Base-by-base conservation (phyloP, 2,888 invertebrate species). In the Hemithea aestivaria region DNA sequence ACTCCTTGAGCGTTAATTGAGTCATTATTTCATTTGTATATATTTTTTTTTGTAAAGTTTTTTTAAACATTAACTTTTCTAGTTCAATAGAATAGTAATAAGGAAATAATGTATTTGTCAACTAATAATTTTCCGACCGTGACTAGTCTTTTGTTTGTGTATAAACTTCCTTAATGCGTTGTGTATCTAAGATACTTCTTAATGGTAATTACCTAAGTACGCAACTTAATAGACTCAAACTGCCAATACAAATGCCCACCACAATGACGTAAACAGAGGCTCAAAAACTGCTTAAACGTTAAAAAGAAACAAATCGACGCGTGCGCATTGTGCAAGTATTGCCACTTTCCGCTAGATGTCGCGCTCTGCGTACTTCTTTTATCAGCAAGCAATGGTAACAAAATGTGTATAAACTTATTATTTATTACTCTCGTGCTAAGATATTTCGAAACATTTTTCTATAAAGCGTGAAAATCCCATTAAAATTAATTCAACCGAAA, bases 401-500 rank as follows among this genome's bases (percentile, higher is more conserved):
- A 43, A 40, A 48, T 45, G 33, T 37, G 33, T 36, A 40, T 46
- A 44, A 61, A 58, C 65, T 45, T 70, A 70, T 72, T 73, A 73
- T 79, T 81, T 82, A 79, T 81, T 75, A 76, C 73, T 67, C 60
- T 70, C 67, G 65, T 70, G 66, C 73, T 77, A 73, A 72, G 73
- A 78, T 69, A 79, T 85, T 84, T 80, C 82, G 74, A 75, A 84
- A 85, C 77, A 78, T 83, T 80, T 66, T 81, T 81, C 77, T 83
- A 81, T 79, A 83, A 78, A 81, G 75, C 81, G 76, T 83, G 77
- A 83, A 85, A 85, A 85, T 82, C 71, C 82, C 76, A 85, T 85
- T 85, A 83, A 85, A 85, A 85, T 83, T 84, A 84, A 84, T 84
- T 82, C 81, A 81, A 85, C 79, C 79, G 76, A 80, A 83, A 78